phyloP scores from a whole-genome alignment of 2,888 invertebrate species.

The Andrena hattorfiana region DNA sequence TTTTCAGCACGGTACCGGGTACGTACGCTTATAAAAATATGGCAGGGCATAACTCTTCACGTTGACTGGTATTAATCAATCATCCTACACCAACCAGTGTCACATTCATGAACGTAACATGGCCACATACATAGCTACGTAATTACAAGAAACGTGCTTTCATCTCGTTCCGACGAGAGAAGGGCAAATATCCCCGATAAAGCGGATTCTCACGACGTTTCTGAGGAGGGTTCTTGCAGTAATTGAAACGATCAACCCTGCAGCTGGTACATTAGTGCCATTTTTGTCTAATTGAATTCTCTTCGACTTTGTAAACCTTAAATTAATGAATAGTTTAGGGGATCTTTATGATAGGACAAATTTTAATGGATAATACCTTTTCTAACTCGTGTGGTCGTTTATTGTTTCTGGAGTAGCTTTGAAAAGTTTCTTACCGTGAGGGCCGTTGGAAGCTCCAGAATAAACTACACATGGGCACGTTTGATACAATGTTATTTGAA shows the following conservation, averaged over 20 bases:
- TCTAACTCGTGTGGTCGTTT: too few relatives aligned
- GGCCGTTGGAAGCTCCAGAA: too few relatives aligned
- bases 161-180: slow-evolving; percentile 1
- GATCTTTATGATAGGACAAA: too few relatives aligned
- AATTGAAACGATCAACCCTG: slow-evolving; percentile 16
- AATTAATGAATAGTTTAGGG: not conserved
- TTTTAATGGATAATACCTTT: too few relatives aligned
- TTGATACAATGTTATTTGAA: too few relatives aligned
- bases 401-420: too few relatives aligned
- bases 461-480: too few relatives aligned
- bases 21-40: not conserved
- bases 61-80: not conserved
- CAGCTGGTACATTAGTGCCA: not conserved
- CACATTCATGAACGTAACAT: not conserved
- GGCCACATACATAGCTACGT: not conserved
- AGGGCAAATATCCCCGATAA: not conserved
- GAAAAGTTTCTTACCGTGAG: too few relatives aligned
- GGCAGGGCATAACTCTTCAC: not conserved
- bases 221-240: not conserved
- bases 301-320: not conserved
- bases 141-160: slow-evolving; percentile 8
- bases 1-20: not conserved
- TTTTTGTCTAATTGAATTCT: not conserved
- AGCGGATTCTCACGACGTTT: not conserved
- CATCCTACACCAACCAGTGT: not conserved